phyloP scores from a whole-genome alignment of 2,888 invertebrate species.

The Nymphalis c-album region DNA sequence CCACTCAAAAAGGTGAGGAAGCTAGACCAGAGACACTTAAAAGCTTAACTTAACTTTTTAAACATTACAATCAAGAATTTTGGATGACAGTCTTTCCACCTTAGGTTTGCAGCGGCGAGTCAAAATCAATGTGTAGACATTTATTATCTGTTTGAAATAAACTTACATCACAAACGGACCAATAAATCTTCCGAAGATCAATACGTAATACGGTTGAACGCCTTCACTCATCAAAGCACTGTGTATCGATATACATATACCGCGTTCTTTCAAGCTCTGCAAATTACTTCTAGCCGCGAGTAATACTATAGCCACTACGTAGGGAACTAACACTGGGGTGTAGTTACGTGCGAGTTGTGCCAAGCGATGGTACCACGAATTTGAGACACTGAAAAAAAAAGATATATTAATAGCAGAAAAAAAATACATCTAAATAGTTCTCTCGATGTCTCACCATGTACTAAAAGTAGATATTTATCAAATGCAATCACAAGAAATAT shows the following conservation, averaged over 20 bases:
- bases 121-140: too few relatives aligned
- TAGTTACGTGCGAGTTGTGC: constrained; percentile 86
- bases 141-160: neutral
- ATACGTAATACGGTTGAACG: constrained; percentile 80
- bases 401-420: too few relatives aligned
- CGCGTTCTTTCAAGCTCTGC: constrained; percentile 47
- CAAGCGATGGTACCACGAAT: constrained; percentile 81
- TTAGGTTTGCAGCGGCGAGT: too few relatives aligned
- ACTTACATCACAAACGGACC: constrained; percentile 74
- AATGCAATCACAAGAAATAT: too few relatives aligned
- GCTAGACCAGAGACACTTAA: too few relatives aligned
- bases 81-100: too few relatives aligned
- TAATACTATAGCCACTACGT: constrained; percentile 84
- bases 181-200: constrained; percentile 76
- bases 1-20: too few relatives aligned
- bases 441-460: too few relatives aligned
- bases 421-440: too few relatives aligned
- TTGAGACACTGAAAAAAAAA: constrained; percentile 68
- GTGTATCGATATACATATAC: constrained; percentile 73
- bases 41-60: too few relatives aligned
- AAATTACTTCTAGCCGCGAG: constrained; percentile 77
- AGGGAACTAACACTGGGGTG: constrained; percentile 83
- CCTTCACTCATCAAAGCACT: constrained; percentile 80
- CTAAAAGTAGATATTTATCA: too few relatives aligned
- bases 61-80: too few relatives aligned